A percentile compares a stretch with the other conserved stretches of the same genome.
phyloP scores from a whole-genome alignment of 2,113 vertebrate genomes.

The Dipodomys merriami region DNA sequence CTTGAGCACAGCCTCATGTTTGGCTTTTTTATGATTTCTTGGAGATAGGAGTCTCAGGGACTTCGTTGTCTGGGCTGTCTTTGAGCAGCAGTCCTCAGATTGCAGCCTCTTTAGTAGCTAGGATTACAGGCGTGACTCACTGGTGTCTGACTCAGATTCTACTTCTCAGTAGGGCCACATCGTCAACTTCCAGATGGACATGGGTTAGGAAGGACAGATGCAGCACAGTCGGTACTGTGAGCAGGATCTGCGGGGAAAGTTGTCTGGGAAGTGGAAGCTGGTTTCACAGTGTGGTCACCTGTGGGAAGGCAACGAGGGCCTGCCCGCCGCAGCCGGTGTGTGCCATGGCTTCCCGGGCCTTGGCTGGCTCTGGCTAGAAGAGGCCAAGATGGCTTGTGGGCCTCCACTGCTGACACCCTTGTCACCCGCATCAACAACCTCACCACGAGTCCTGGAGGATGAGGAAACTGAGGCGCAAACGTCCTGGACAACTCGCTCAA shows the following conservation, averaged over 20 bases:
- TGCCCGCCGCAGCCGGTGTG: too few species aligned
- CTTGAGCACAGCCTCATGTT: too few species aligned
- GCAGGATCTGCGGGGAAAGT: too few species aligned
- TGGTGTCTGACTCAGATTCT: too few species aligned
- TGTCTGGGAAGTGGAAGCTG: not conserved
- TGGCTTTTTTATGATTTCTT: too few species aligned
- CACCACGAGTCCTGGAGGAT: not conserved
- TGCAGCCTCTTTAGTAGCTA: too few species aligned
- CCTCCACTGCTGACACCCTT: not conserved
- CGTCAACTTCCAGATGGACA: not conserved
- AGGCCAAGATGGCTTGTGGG: fast-evolving
- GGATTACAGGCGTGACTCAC: too few species aligned
- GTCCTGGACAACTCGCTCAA: too few species aligned
- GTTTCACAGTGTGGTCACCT: not conserved
- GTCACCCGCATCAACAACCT: not conserved
- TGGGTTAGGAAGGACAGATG: not conserved
- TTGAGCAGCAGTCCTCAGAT: too few species aligned
- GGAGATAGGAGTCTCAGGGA: too few species aligned
- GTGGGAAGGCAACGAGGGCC: not conserved
- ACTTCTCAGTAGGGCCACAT: not conserved
- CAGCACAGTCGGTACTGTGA: too few species aligned
- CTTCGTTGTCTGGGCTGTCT: too few species aligned
- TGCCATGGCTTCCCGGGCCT: not conserved
- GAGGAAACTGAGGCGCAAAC: not conserved
- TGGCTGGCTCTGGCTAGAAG: not conserved